Base-by-base conservation (phyloP, 2,113 vertebrate genomes). In the Coracopsis vasa region DNA sequence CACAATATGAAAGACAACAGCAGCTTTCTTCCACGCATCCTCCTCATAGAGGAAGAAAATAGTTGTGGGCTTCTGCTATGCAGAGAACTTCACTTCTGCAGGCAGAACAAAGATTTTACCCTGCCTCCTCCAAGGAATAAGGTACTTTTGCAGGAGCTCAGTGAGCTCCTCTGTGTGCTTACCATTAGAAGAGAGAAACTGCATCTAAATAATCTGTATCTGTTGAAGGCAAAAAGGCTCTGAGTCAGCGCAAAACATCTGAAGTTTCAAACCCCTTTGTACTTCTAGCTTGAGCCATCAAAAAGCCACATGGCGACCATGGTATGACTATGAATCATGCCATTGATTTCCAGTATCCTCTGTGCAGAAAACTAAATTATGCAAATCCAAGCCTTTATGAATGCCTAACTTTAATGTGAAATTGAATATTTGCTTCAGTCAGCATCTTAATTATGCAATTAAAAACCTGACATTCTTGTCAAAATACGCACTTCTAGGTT, bases 291-390 rank as follows among this genome's bases (percentile, higher is more conserved):
- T 97, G 80, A 95, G 92, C 95, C 35, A 61, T 70, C 97, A 93
- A 96, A 97, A 98, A 97, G 97, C 93, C 88, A 98, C 97, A 90
- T 75, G 93, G 97, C 96, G 96, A 94, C 92, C 97, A 96, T 88
- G 91, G 97, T 97, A 96, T 95, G 97, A 97, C 97, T 98, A 98
- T 98, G 98, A 99, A 99, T 98, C 98, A 98, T 97, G 97, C 97
- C 98, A 98, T 98, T 98, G 98, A 99, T 99, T 99, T 97, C 98
- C 98, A 98, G 98, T 98, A 98, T 97, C 97, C 97, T 98, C 98
- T 97, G 94, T 98, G 98, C 97, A 98, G 97, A 98, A 99, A 99
- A 99, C 99, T 98, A 98, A 99, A 99, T 99, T 99, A 99, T 98
- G 98, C 97, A 98, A 98, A 97, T 97, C 94, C 81, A 93, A 93